Conservation (phyloP, 2,113 vertebrate species). For the Archocentrus centrarchus region DNA sequence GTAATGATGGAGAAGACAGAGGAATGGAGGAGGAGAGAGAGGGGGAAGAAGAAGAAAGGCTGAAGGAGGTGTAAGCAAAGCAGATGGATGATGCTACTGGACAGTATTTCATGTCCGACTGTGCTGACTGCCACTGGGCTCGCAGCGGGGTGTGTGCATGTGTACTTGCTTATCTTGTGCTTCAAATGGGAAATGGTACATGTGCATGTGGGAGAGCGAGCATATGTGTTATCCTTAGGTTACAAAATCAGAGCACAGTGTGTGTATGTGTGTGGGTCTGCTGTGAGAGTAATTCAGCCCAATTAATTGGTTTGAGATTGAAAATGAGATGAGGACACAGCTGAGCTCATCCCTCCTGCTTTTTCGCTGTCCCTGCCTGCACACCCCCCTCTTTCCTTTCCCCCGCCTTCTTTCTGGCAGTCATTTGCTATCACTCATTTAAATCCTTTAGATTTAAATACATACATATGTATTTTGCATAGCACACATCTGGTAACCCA, state of each 20-base stretch:
- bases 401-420: background rate
- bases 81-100: constrained; percentile 79
- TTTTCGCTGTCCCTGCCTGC: background rate
- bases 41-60: background rate
- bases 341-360: constrained; percentile 58
- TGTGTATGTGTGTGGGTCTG: constrained; percentile 41
- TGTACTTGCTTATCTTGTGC: constrained; percentile 27
- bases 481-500: background rate
- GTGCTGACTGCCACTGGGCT: constrained; percentile 70
- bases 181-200: constrained; percentile 34
- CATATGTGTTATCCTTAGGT: constrained; percentile 32
- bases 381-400: background rate
- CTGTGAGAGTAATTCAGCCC: constrained; percentile 71
- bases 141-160: constrained; percentile 60
- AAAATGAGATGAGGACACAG: constrained; percentile 68
- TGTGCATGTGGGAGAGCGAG: constrained; percentile 8
- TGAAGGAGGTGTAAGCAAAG: constrained; percentile 48
- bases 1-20: constrained; percentile 49
- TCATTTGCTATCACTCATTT: background rate
- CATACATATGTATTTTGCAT: background rate
- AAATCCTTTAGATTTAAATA: background rate
- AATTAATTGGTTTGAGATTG: constrained; percentile 74
- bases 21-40: constrained; percentile 20
- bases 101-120: constrained; percentile 83
- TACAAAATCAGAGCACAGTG: constrained; percentile 30